Evolutionary conservation across 2,888 invertebrate genomes (phyloP).

Genomic region (Chymomyza procnemis): DNA sequence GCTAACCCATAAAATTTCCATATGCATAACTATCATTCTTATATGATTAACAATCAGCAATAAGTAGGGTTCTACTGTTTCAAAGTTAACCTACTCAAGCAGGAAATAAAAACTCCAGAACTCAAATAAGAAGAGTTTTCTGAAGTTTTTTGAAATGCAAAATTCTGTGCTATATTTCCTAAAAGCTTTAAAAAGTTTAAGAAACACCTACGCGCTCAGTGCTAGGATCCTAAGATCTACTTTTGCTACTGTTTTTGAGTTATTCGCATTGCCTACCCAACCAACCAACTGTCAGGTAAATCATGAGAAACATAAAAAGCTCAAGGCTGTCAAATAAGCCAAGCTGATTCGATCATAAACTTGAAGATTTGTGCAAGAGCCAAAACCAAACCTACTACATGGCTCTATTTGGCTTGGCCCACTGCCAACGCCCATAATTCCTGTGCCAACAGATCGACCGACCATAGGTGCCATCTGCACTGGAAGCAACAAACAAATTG

Average conservation of each 20-base stretch:
- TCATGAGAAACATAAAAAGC: conserved; percentile 28
- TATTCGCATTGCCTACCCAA: not conserved
- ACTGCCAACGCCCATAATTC: not conserved
- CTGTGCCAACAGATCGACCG: not conserved
- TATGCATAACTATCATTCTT: too few species aligned
- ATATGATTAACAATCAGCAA: too few species aligned
- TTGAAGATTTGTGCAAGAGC: conserved; percentile 2
- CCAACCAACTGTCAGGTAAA: conserved; percentile 11
- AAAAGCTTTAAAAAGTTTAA: not conserved
- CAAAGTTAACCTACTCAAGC: too few species aligned
- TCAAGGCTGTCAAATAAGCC: conserved; percentile 21
- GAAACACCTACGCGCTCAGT: not conserved
- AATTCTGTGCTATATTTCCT: too few species aligned
- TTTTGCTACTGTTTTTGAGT: not conserved
- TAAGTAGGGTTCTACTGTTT: too few species aligned
- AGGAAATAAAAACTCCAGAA: too few species aligned
- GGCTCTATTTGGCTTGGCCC: conserved; percentile 1
- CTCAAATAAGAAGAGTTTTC: too few species aligned
- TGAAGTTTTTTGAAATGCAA: too few species aligned
- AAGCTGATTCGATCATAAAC: conserved; percentile 10
- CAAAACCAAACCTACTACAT: not conserved
- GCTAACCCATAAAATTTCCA: too few species aligned
- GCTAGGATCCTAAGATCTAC: not conserved
- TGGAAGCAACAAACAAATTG: conserved; percentile 21
- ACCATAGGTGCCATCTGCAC: conserved; percentile 2